Evolutionary conservation across 2,113 vertebrate genomes (phyloP).

Genomic region (Myotis yumanensis): DNA sequence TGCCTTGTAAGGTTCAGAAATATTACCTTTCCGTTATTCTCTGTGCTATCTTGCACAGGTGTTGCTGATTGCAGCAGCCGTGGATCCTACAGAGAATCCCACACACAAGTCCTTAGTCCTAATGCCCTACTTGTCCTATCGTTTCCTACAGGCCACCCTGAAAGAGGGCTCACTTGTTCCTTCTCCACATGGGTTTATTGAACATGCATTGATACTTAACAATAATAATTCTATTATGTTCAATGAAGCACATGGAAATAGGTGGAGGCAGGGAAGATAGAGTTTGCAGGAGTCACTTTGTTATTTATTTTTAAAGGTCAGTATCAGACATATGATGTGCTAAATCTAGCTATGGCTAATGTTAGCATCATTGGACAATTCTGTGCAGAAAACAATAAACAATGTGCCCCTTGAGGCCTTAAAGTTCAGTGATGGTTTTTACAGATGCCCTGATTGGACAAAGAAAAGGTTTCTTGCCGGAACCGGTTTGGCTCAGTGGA

Average conservation of each 20-base stretch:
- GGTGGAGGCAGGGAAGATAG: background rate
- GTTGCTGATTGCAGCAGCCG: background rate
- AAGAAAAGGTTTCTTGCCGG: background rate
- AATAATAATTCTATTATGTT: background rate
- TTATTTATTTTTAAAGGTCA: background rate
- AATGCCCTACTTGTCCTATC: background rate
- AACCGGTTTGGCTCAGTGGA: too few species aligned
- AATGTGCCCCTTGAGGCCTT: background rate
- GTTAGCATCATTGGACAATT: background rate
- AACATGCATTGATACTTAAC: background rate
- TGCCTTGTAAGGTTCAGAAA: background rate
- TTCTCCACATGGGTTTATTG: background rate
- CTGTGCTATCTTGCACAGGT: background rate
- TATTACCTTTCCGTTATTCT: background rate
- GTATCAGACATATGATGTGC: background rate
- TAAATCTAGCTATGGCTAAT: background rate
- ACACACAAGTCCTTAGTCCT: background rate
- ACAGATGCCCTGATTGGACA: background rate
- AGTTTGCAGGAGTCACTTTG: background rate
- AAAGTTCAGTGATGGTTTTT: background rate
- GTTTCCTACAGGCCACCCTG: background rate
- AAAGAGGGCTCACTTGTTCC: background rate
- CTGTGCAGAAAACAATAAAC: conserved; percentile 6
- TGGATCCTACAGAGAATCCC: background rate
- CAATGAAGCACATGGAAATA: background rate